Percentiles rank a stretch among this genome's conserved stretches.
These are phyloP conservation scores for Hippocampus kuda DNA, from an alignment of 2,797 vertebrate species.

Conservation along the genomic window DNA sequence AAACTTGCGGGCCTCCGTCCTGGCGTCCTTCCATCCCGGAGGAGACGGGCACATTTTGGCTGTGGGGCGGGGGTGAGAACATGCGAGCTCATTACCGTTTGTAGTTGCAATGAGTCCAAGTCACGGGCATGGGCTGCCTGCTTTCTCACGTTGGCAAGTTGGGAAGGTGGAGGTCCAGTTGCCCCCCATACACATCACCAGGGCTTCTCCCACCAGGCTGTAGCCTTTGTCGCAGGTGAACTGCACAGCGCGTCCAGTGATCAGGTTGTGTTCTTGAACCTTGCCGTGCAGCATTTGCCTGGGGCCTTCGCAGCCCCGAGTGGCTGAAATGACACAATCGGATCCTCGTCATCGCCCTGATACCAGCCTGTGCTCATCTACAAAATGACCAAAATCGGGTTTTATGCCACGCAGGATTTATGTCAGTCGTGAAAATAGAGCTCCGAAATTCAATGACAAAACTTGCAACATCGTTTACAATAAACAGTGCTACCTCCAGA, in stretches of 20 bases:
- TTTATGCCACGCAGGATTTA: no score
- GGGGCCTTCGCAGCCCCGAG: constrained; percentile 71
- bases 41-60: constrained; percentile 84
- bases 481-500: no score
- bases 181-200: constrained; percentile 72
- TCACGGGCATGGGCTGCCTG: neutral
- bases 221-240: constrained; percentile 83
- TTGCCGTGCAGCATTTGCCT: constrained; percentile 69
- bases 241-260: constrained; percentile 65
- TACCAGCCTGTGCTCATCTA: no score
- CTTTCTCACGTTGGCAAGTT: constrained; percentile 80
- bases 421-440: no score
- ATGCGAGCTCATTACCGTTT: neutral
- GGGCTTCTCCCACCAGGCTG: constrained; percentile 70
- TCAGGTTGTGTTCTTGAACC: constrained; percentile 69
- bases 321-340: constrained; percentile 23
- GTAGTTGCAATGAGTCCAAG: neutral
- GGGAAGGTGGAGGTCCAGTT: constrained; percentile 81
- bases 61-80: constrained; percentile 39
- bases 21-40: constrained; percentile 72
- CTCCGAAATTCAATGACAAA: no score
- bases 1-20: constrained; percentile 69
- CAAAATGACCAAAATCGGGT: no score
- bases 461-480: no score
- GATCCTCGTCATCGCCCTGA: neutral